Conservation (phyloP, 2,888 invertebrate genomes). For the Caenorhabditis macrosperma region DNA sequence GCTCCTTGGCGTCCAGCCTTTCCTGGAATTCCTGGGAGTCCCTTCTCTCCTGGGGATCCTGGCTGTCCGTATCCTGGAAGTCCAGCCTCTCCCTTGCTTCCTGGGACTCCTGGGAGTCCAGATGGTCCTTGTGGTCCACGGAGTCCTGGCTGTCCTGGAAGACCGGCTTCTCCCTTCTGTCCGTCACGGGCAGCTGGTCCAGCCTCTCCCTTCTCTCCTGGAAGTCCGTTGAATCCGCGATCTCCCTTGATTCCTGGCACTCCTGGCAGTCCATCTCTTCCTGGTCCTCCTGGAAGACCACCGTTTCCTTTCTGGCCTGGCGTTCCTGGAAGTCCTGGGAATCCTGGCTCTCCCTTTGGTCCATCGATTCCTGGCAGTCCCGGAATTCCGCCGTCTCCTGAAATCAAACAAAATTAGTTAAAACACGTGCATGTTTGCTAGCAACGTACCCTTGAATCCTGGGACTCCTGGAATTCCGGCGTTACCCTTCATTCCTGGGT, state of each 20-base stretch:
- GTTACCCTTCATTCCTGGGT: constrained; percentile 81
- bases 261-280: constrained; percentile 80
- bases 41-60: constrained; percentile 79
- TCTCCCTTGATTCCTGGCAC: constrained; percentile 80
- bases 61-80: constrained; percentile 77
- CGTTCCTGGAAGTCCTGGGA: constrained; percentile 62
- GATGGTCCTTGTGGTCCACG: constrained; percentile 83
- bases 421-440: not conserved
- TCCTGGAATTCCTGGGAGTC: constrained; percentile 79
- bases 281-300: constrained; percentile 79
- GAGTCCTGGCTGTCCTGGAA: constrained; percentile 71
- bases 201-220: constrained; percentile 81
- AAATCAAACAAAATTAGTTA: constrained; percentile 5
- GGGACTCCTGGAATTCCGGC: constrained; percentile 78
- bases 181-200: constrained; percentile 71
- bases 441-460: constrained; percentile 71
- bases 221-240: constrained; percentile 81
- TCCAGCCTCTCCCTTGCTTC: constrained; percentile 77
- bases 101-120: constrained; percentile 78
- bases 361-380: constrained; percentile 79
- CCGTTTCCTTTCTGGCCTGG: constrained; percentile 75
- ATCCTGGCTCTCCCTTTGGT: constrained; percentile 70
- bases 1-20: constrained; percentile 74
- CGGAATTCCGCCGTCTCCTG: constrained; percentile 73
- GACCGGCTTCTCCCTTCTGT: constrained; percentile 70